Evolutionary conservation across 37 sponge, comb jelly and placozoan species (phyloP), one percentile per base, ranked within the genome.

Genomic region (Aphrocallistes beatrix): DNA sequence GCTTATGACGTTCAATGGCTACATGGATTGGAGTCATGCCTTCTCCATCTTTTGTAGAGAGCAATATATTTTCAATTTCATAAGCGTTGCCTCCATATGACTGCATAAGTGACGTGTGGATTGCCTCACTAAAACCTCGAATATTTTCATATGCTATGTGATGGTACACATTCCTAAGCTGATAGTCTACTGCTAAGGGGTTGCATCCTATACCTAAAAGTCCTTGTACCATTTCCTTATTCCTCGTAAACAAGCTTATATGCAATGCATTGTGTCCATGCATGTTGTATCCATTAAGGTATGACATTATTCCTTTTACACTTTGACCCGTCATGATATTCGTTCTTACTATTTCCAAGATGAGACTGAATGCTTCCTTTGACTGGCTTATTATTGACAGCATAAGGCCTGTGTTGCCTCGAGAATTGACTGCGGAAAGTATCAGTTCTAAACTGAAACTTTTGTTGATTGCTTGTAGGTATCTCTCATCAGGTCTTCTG

Each of bases 101-200:
- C 10, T 3, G 1, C 17, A 60, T 3, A 3, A 60, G 34, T 6
- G 75, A 21, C n/a, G 10, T 6, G 21, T 60, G 8, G 3, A 60
- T 60, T 3, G 3, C 25, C 75, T 60, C 21, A 25, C 28, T 60
- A 30, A 60, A 60, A 25, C 75, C 75, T 60, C 10, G 25, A 8
- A 60, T 32, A 60, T 60, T 60, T 19, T 60, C 32, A 32, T 60
- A 21, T 60, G 75, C 75, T 32, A 60, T 60, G 75, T 60, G n/a
- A 28, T 60, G 75, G 34, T 60, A 60, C 21, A 60, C 75, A 60
- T 60, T 60, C 34, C n/a, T 60, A 25, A 60, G 75, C 75, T 60
- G 6, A 21, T 28, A 3, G n/a, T 60, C 75, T 21, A 30, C n/a
- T 60, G 75, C n/a, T 28, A 60, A 13, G 75, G 21, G 75, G n/a